Evolutionary conservation across 2,888 invertebrate species (phyloP), one percentile per base, ranked within the genome.

Genomic region (Prionchulus punctatus): DNA sequence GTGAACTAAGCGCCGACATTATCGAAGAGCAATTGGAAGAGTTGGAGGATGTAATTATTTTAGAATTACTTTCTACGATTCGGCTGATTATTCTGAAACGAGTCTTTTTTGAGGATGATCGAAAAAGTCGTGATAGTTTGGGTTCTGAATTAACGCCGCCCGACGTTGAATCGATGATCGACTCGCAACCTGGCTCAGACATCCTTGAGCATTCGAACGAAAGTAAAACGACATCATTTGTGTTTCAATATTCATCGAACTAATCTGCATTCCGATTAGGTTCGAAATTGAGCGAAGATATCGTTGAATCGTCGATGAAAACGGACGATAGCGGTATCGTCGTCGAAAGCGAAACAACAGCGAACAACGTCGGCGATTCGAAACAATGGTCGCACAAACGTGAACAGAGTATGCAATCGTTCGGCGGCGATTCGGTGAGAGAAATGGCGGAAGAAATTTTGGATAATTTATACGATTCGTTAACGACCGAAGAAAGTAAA

Each of bases 1-100:
- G 87, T 57, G 98, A 98, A 76, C 91, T 91, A 74, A 84, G 89
- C 69, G 96, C 96, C 1, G 96, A 98, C 70, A 91, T 96, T 26
- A 30, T 70, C 58, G 79, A 85, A 47, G 88, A 89, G 65, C 87
- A 88, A 53, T 65, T 65, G 55, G 62, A 64, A 12, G 57, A 57
- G 2, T 60, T 47, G 18, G 43, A 52, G 3, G 54, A 57, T 2
- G 58, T 58, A 18, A 51, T 36, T 36, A 36, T 36, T 12, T 36
- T 18, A 12, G 36, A 36, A 36, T 36, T 36, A 15, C 48, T 48
- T 48, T 25, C 7, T 15, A 30, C 12, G 3, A 51, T 54, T n/a
- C 52, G 12, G n/a, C n/a, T n/a, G n/a, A n/a, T n/a, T n/a, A n/a
- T n/a, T n/a, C n/a, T n/a, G n/a, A n/a, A n/a, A n/a, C n/a, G n/a